Conservation (phyloP, 2,797 vertebrate genomes). For the Oreortyx pictus region DNA sequence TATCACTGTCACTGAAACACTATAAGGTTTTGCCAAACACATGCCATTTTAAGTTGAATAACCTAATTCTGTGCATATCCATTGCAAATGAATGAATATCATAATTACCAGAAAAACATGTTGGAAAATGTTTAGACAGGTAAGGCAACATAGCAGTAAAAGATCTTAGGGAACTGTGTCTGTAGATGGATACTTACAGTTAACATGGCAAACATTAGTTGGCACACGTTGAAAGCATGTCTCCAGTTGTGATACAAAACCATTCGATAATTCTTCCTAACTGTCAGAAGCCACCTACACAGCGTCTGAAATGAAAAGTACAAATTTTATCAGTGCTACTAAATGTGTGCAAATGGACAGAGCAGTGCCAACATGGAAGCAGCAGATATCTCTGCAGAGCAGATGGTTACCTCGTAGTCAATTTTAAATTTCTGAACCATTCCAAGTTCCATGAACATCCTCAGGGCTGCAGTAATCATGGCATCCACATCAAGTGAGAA, state of each 20-base stretch:
- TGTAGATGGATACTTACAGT: constrained; percentile 84
- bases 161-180: not conserved
- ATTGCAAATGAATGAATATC: not conserved
- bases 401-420: constrained; percentile 93
- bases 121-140: not conserved
- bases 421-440: constrained; percentile 99
- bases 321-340: constrained; percentile 46
- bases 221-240: constrained; percentile 98
- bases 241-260: constrained; percentile 99
- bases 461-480: constrained; percentile 96
- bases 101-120: constrained; percentile 1
- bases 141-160: not conserved
- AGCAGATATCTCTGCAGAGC: constrained; percentile 29
- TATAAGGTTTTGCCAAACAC: constrained; percentile 24
- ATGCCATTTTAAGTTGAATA: not conserved
- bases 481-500: constrained; percentile 96
- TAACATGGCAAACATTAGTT: constrained; percentile 98
- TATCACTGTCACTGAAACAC: constrained; percentile 42
- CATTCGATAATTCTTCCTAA: constrained; percentile 98
- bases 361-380: constrained; percentile 51
- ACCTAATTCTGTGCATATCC: not conserved
- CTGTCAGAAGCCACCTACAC: constrained; percentile 98
- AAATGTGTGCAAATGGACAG: constrained; percentile 38
- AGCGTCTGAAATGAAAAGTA: constrained; percentile 86
- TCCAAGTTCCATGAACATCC: constrained; percentile 99